These are phyloP conservation scores for Propithecus perrieri DNA, from an alignment of 2,797 vertebrate species.

Conservation along the genomic window DNA sequence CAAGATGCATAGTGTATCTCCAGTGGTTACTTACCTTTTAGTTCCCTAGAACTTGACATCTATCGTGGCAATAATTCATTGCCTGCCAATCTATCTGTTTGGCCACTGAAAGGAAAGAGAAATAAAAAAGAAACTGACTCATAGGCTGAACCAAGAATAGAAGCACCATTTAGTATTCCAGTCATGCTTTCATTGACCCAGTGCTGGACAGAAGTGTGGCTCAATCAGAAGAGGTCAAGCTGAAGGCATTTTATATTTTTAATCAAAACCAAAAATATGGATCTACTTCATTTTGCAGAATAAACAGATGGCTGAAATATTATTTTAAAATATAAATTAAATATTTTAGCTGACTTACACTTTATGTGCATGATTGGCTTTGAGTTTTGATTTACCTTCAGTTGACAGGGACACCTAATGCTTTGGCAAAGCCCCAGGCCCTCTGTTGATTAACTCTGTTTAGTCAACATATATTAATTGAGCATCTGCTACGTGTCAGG, in stretches of 20 bases:
- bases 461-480: not conserved
- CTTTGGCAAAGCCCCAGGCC: not conserved
- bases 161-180: not conserved
- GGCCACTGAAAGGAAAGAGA: slow-evolving; percentile 13
- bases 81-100: not conserved
- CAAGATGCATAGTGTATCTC: not conserved
- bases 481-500: not conserved
- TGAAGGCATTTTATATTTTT: not conserved
- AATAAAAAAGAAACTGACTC: slow-evolving; percentile 25
- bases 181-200: not conserved
- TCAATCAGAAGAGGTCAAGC: not conserved
- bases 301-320: not conserved
- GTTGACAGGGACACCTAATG: not conserved
- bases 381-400: not conserved
- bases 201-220: not conserved
- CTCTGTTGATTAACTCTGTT: not conserved
- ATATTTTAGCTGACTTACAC: not conserved
- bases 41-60: not conserved
- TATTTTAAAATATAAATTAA: not conserved
- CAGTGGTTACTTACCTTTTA: not conserved
- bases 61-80: not conserved
- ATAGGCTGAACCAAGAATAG: slow-evolving; percentile 24
- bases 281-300: not conserved
- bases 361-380: not conserved
- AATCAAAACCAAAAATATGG: not conserved